Percentiles rank a stretch among this genome's conserved stretches.
Conservation (phyloP, 2,888 invertebrate species). For the Clivina fossor region DNA sequence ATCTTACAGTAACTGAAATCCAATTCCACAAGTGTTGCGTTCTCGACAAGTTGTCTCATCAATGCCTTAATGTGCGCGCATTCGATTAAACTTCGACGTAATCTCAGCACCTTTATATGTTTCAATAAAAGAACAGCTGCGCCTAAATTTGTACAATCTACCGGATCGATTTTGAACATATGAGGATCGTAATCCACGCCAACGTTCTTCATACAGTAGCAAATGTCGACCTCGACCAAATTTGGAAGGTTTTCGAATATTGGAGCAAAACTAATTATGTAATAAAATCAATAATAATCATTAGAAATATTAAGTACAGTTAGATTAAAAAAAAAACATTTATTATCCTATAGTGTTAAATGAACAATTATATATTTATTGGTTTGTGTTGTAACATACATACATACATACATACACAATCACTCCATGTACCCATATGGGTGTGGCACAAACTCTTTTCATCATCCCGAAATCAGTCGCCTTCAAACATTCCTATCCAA, state of each 20-base stretch:
- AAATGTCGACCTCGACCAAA: constrained; percentile 56
- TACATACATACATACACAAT: no score
- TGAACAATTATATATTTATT: no score
- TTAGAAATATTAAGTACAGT: no score
- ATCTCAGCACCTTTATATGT: constrained; percentile 57
- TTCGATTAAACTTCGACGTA: constrained; percentile 64
- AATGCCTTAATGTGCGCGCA: constrained; percentile 62
- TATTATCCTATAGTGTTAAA: no score
- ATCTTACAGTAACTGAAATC: constrained; percentile 69
- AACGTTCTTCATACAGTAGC: constrained; percentile 56
- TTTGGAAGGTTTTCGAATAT: constrained; percentile 58
- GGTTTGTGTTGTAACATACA: no score
- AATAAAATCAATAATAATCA: no score
- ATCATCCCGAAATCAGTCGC: no score
- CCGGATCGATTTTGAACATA: constrained; percentile 63
- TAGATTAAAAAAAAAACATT: no score
- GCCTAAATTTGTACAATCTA: constrained; percentile 62
- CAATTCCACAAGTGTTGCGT: constrained; percentile 57
- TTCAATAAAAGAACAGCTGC: constrained; percentile 49
- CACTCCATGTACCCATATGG: no score
- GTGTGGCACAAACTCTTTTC: no score
- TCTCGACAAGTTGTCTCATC: constrained; percentile 23
- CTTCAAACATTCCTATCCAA: no score
- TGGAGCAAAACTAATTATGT: constrained; percentile 58
- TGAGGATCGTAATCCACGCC: constrained; percentile 59